A percentile compares a stretch with the other conserved stretches of the same genome.
Conservation (phyloP, 2,797 vertebrate genomes). For the Fundulus diaphanus region DNA sequence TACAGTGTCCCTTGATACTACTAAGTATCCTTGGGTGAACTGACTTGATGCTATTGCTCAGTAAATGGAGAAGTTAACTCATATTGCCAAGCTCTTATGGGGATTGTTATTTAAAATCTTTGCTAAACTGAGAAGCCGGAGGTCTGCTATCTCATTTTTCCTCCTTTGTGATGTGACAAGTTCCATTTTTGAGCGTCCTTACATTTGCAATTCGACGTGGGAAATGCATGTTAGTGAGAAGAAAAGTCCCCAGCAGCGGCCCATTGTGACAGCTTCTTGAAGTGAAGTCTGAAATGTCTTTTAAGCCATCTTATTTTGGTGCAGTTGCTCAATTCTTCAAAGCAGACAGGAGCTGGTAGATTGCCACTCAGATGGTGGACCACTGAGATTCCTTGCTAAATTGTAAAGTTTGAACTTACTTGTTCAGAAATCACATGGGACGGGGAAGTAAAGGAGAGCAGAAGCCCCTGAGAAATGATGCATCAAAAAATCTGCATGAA, state of each 20-base stretch:
- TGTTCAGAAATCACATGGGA: constrained; percentile 43
- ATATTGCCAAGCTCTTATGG: constrained; percentile 60
- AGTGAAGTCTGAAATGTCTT: constrained; percentile 56
- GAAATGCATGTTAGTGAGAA: constrained; percentile 34
- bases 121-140: constrained; percentile 74
- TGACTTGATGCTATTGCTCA: constrained; percentile 68
- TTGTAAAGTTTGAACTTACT: constrained; percentile 46
- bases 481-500: constrained; percentile 13
- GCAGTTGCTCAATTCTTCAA: constrained; percentile 44
- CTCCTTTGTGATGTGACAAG: constrained; percentile 70
- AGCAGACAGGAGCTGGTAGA: constrained; percentile 46
- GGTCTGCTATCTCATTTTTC: constrained; percentile 62
- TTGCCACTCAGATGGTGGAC: constrained; percentile 41
- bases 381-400: constrained; percentile 39
- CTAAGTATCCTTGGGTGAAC: constrained; percentile 54
- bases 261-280: constrained; percentile 52
- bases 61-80: constrained; percentile 70
- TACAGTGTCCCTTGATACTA: constrained; percentile 59
- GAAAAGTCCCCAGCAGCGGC: constrained; percentile 25
- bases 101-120: constrained; percentile 76
- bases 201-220: constrained; percentile 57
- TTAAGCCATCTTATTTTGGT: constrained; percentile 64
- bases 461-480: constrained; percentile 18
- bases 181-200: constrained; percentile 61
- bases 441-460: constrained; percentile 31